These are phyloP conservation scores for Drosophila anomelani DNA, from an alignment of 2,888 invertebrate genomes.

Conservation along the genomic window DNA sequence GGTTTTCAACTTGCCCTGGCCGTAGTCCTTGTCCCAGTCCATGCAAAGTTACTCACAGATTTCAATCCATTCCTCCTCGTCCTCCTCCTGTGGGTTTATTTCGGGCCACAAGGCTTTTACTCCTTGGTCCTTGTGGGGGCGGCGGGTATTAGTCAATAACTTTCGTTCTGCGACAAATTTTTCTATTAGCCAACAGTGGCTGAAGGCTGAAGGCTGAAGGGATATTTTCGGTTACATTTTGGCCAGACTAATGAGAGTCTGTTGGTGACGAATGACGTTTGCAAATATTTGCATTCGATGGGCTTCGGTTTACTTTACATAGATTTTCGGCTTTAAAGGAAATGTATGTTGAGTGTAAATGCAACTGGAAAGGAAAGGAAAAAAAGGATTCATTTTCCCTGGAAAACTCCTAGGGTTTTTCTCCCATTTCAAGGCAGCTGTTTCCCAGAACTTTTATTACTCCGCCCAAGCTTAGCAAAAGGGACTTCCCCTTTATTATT, in stretches of 20 bases:
- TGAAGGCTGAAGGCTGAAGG: background rate
- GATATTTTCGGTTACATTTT: conserved; percentile 17
- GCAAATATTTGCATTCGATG: conserved; percentile 7
- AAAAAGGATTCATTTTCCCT: background rate
- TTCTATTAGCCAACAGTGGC: conserved; percentile 39
- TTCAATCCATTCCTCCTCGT: background rate
- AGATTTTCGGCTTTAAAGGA: background rate
- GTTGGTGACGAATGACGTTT: conserved; percentile 22
- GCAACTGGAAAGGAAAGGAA: background rate
- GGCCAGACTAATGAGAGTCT: conserved; percentile 35
- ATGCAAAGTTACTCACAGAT: conserved; percentile 24
- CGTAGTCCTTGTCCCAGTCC: conserved; percentile 8
- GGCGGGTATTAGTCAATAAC: conserved; percentile 43
- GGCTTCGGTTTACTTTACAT: background rate
- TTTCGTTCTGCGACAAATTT: conserved; percentile 39
- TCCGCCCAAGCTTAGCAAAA: conserved; percentile 1
- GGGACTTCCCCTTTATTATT: conserved; percentile 8
- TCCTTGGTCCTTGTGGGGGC: background rate
- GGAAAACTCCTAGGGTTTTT: background rate
- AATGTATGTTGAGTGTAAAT: background rate
- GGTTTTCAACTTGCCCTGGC: conserved; percentile 14
- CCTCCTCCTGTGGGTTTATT: background rate
- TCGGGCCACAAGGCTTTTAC: conserved; percentile 1
- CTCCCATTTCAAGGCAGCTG: background rate
- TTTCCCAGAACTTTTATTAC: conserved; percentile 1